Conservation (phyloP, 2,113 vertebrate species). For the Percina caprodes region DNA sequence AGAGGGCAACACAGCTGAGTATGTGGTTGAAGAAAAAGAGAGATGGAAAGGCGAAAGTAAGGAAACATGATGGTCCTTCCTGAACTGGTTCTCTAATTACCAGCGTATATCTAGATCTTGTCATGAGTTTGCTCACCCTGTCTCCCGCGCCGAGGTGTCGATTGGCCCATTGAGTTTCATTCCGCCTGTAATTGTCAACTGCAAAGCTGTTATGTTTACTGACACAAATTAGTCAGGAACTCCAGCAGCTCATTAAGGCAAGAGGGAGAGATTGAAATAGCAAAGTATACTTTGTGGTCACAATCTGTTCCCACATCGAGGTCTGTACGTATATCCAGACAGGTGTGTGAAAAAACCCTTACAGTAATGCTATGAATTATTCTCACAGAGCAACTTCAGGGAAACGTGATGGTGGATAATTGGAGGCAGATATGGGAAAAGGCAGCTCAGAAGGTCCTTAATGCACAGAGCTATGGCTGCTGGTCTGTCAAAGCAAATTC, state of each 20-base stretch:
- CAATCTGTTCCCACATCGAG: slow-evolving; percentile 37
- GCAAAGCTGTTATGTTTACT: slow-evolving; percentile 62
- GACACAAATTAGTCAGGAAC: slow-evolving; percentile 70
- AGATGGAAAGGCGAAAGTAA: slow-evolving; percentile 20
- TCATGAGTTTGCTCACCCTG: slow-evolving; percentile 25
- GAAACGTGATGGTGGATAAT: slow-evolving; percentile 68
- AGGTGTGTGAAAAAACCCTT: slow-evolving; percentile 47
- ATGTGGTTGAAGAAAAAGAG: slow-evolving; percentile 17
- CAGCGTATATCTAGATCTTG: slow-evolving; percentile 42
- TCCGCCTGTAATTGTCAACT: slow-evolving; percentile 43
- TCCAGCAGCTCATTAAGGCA: slow-evolving; percentile 64
- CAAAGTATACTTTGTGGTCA: slow-evolving; percentile 32
- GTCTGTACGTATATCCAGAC: slow-evolving; percentile 42
- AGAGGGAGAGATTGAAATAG: slow-evolving; percentile 24
- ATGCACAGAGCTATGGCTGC: slow-evolving; percentile 30
- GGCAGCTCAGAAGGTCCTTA: slow-evolving; percentile 50
- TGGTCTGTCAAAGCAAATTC: slow-evolving; percentile 66
- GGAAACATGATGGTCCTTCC: slow-evolving; percentile 26
- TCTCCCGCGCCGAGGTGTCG: slow-evolving; percentile 12
- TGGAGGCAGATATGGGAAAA: slow-evolving; percentile 62
- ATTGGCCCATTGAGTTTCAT: slow-evolving; percentile 48
- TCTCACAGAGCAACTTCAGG: slow-evolving; percentile 48
- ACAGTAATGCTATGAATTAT: slow-evolving; percentile 43
- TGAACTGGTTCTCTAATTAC: slow-evolving; percentile 59
- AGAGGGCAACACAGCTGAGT: slow-evolving; percentile 36